These are phyloP conservation scores for Phyllotreta cruciferae DNA, from an alignment of 2,888 invertebrate genomes.

Conservation along the genomic window DNA sequence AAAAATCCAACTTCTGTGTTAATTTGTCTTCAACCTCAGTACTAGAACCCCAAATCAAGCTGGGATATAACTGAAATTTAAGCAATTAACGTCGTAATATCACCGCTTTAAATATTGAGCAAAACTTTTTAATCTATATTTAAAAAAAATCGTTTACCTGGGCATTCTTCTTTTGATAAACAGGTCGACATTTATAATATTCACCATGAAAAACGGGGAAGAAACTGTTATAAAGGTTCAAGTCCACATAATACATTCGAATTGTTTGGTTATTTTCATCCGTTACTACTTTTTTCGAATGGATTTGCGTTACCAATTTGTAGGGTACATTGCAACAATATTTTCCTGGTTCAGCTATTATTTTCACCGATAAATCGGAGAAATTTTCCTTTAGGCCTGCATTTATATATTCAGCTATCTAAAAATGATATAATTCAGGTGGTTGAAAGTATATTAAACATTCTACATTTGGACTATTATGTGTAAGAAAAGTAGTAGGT, in stretches of 20 bases:
- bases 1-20: conserved; percentile 55
- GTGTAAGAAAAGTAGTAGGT: no score
- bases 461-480: no score
- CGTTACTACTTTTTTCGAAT: conserved; percentile 51
- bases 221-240: conserved; percentile 19
- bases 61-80: conserved; percentile 24
- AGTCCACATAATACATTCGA: conserved; percentile 29
- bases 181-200: conserved; percentile 34
- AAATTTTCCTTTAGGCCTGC: conserved; percentile 64
- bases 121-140: no score
- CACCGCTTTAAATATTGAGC: no score
- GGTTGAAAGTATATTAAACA: no score
- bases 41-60: conserved; percentile 56
- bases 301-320: conserved; percentile 64
- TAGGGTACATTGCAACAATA: conserved; percentile 69
- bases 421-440: no score
- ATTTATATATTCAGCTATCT: conserved; percentile 61
- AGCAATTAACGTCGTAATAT: no score
- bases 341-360: conserved; percentile 70
- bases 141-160: conserved; percentile 14
- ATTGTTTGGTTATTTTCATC: conserved; percentile 33
- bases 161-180: conserved; percentile 38
- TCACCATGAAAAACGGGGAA: conserved; percentile 15
- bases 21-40: conserved; percentile 68
- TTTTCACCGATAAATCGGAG: conserved; percentile 56